Conservation (phyloP, 2,113 vertebrate genomes). For the Haplochromis vanheusdeni region DNA sequence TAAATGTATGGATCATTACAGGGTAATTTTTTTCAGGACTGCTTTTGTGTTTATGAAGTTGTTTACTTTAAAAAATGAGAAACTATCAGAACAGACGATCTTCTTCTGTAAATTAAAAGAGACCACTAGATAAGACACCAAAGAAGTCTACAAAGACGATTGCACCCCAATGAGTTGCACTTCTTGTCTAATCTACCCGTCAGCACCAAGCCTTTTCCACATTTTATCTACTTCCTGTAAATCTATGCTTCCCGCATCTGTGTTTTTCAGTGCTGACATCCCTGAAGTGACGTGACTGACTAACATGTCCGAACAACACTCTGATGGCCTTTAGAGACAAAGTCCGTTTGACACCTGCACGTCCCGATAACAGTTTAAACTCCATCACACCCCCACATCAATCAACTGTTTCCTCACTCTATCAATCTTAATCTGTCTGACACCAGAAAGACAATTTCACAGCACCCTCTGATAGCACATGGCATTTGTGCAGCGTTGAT, state of each 20-base stretch:
- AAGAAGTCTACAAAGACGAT: neutral
- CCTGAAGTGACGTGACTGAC: neutral
- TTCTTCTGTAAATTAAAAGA: neutral
- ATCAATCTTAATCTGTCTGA: neutral
- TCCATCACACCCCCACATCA: neutral
- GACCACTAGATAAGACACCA: neutral
- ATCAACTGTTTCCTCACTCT: neutral
- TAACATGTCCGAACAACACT: neutral
- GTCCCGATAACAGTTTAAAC: constrained; percentile 3
- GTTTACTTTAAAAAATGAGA: neutral
- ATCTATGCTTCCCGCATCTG: neutral
- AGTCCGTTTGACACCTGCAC: neutral
- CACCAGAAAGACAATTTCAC: constrained; percentile 1
- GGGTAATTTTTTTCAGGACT: neutral
- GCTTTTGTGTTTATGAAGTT: neutral
- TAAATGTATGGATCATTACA: neutral
- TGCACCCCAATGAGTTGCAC: neutral
- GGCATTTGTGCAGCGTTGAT: constrained; percentile 28
- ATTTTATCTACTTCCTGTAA: neutral
- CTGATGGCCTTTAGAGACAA: neutral
- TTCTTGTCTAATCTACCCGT: neutral
- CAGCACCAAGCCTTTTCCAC: neutral
- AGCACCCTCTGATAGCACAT: constrained; percentile 5
- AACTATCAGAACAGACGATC: neutral
- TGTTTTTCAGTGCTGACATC: neutral